Evolutionary conservation across 1,140 invertebrate genomes (phyloP).

Genomic region (Brachionus sp.): DNA sequence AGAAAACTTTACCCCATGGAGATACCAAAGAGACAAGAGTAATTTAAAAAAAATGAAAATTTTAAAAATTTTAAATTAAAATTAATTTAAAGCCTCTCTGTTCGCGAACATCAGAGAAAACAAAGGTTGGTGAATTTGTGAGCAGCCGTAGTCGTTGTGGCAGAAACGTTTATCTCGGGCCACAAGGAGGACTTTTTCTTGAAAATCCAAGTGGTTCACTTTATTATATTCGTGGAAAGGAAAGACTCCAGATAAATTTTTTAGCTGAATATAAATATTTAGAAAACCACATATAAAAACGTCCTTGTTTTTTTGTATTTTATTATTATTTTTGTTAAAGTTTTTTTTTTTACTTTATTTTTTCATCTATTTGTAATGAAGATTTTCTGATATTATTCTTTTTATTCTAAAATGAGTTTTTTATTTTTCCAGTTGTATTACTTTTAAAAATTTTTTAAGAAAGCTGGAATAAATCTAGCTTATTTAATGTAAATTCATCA

Average conservation of each 20-base stretch:
- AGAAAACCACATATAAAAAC: background rate
- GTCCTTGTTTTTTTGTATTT: background rate
- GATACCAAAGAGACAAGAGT: background rate
- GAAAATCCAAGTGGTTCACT: background rate
- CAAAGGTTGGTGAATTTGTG: background rate
- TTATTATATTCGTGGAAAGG: background rate
- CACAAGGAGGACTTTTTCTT: background rate
- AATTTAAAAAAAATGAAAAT: background rate
- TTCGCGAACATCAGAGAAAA: background rate
- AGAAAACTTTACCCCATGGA: background rate
- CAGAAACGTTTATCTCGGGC: background rate
- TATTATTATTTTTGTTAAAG: background rate
- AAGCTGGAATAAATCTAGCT: background rate
- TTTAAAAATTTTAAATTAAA: background rate
- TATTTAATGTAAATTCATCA: background rate
- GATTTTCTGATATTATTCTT: background rate
- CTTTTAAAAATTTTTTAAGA: background rate
- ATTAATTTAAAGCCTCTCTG: background rate
- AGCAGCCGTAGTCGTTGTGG: background rate
- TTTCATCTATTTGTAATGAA: background rate
- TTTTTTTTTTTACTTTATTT: background rate
- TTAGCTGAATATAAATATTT: constrained; percentile 5
- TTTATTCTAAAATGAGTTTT: background rate
- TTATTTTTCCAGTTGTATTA: background rate
- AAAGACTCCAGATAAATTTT: background rate